Percentiles rank a stretch among this genome's conserved stretches.
phyloP scores from a whole-genome alignment of 92 coral and sea anemone genomes.

The Muricea muricata region DNA sequence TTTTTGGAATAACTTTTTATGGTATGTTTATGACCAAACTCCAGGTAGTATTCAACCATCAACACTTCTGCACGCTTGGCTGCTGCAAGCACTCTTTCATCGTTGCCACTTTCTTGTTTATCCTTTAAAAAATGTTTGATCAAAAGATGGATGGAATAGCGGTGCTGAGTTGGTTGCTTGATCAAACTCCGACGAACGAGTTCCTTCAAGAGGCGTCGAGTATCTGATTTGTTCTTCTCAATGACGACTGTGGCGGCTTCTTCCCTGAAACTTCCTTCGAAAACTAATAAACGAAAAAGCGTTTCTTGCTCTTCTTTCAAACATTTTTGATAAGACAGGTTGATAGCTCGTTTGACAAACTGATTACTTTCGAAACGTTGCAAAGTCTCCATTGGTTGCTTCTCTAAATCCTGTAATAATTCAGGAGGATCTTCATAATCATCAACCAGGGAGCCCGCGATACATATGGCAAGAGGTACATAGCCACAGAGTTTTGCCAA shows the following conservation, averaged over 20 bases:
- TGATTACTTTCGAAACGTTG: not conserved
- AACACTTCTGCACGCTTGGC: not conserved
- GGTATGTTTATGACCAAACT: not conserved
- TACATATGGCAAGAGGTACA: slow-evolving; percentile 22
- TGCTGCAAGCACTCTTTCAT: not conserved
- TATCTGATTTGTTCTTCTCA: not conserved
- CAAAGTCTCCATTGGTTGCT: not conserved
- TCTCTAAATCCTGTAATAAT: not conserved
- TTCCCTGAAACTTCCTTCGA: not conserved
- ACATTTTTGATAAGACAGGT: not conserved
- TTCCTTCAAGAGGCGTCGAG: not conserved
- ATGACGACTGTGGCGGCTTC: not conserved
- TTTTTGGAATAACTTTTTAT: not conserved
- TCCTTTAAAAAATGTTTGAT: not conserved
- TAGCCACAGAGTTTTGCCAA: slow-evolving; percentile 13
- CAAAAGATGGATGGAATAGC: not conserved
- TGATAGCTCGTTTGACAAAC: not conserved
- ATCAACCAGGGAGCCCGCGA: not conserved
- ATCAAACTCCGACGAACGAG: not conserved
- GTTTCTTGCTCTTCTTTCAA: not conserved
- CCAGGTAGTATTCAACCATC: not conserved
- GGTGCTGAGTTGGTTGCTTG: not conserved
- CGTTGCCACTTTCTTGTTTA: not conserved
- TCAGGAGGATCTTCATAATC: not conserved
- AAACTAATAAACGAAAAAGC: not conserved